Conservation (phyloP, 2,888 invertebrate species). For the Eupithecia pulchellata region DNA sequence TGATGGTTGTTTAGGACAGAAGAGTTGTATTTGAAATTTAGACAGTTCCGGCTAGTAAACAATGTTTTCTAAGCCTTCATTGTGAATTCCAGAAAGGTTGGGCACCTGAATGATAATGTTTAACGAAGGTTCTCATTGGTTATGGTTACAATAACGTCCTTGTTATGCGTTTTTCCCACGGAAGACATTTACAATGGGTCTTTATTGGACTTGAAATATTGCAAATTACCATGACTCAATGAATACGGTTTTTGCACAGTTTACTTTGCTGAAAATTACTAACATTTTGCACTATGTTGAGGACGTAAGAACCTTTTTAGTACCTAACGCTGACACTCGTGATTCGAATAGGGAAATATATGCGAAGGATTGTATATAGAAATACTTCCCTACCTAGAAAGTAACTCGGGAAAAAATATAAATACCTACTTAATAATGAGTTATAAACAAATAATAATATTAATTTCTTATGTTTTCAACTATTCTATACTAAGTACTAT, state of each 20-base stretch:
- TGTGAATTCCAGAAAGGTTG: neutral
- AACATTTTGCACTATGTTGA: neutral
- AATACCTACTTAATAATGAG: neutral
- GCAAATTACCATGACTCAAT: slow-evolving; percentile 8
- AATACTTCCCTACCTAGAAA: too few relatives aligned
- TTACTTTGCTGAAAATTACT: neutral
- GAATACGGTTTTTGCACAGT: neutral
- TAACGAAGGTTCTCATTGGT: slow-evolving; percentile 26
- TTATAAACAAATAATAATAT: too few relatives aligned
- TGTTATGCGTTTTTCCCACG: slow-evolving; percentile 30
- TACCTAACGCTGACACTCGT: neutral
- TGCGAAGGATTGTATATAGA: neutral
- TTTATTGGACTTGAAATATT: slow-evolving; percentile 18
- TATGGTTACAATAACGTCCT: slow-evolving; percentile 30
- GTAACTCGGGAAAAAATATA: too few relatives aligned
- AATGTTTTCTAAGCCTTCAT: neutral
- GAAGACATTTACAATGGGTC: slow-evolving; percentile 17
- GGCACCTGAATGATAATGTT: slow-evolving; percentile 6
- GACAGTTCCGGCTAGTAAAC: too few relatives aligned
- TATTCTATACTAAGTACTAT: too few relatives aligned
- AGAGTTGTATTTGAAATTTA: too few relatives aligned
- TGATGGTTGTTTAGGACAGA: too few relatives aligned
- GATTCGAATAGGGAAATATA: neutral
- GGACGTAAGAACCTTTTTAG: neutral
- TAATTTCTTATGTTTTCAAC: too few relatives aligned